phyloP scores from a whole-genome alignment of 2,797 vertebrate species.

The Acipenser oxyrinchus region DNA sequence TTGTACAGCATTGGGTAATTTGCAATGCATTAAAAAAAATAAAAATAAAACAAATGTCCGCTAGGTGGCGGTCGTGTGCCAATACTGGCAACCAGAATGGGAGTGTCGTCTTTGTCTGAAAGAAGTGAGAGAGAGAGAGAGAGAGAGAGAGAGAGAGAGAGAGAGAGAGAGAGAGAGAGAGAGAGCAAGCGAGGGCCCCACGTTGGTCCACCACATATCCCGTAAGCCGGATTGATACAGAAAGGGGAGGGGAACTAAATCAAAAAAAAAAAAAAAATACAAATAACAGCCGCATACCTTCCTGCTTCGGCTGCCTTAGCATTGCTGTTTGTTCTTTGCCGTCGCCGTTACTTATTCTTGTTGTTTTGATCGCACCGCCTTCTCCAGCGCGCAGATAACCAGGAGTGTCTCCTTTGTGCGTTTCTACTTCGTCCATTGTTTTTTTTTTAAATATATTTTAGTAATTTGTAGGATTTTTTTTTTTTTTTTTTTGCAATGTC shows the following conservation, averaged over 20 bases:
- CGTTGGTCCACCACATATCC: constrained; percentile 61
- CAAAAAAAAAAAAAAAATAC: constrained; percentile 24
- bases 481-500: too few species aligned
- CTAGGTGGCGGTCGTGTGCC: constrained; percentile 34
- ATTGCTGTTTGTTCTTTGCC: too few species aligned
- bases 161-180: neutral
- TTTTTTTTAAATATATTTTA: too few species aligned
- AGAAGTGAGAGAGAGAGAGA: neutral
- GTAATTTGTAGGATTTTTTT: too few species aligned
- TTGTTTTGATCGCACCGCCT: too few species aligned
- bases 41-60: too few species aligned
- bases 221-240: constrained; percentile 48
- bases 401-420: too few species aligned
- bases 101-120: constrained; percentile 71
- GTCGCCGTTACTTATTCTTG: too few species aligned
- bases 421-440: too few species aligned
- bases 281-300: neutral
- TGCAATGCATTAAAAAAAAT: too few species aligned
- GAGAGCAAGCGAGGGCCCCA: constrained; percentile 52
- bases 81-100: constrained; percentile 42
- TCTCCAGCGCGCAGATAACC: too few species aligned
- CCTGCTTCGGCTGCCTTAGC: too few species aligned
- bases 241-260: constrained; percentile 15
- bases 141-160: neutral
- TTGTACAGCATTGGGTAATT: neutral